phyloP scores from a whole-genome alignment of 1,140 invertebrate species.

The Thalassaphorura encarpata region DNA sequence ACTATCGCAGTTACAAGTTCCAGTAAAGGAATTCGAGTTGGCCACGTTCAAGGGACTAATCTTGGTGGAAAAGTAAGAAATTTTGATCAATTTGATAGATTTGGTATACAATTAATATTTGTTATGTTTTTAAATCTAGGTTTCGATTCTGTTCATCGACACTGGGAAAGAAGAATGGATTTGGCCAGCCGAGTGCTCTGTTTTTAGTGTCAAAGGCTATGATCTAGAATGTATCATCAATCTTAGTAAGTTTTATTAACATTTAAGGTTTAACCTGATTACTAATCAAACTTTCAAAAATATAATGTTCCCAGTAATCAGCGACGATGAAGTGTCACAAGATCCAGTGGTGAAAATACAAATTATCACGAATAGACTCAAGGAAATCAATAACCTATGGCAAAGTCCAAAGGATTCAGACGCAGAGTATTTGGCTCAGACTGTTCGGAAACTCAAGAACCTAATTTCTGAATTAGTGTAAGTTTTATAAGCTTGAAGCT shows the following conservation, averaged over 20 bases:
- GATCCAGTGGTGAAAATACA: too few species aligned
- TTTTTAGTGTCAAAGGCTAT: background rate
- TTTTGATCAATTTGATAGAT: background rate
- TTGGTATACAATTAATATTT: background rate
- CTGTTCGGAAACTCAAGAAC: too few species aligned
- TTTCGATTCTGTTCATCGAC: background rate
- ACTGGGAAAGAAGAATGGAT: background rate
- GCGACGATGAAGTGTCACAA: too few species aligned
- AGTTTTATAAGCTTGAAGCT: too few species aligned
- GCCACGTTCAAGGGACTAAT: background rate
- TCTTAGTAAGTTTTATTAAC: background rate
- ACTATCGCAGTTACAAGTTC: background rate
- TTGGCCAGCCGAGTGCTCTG: constrained; percentile 1
- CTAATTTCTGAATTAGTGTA: too few species aligned
- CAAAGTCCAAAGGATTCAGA: too few species aligned
- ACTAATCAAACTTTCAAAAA: too few species aligned
- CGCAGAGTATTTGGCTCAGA: too few species aligned
- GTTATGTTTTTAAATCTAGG: background rate
- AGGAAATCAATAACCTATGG: too few species aligned
- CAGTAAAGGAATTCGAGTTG: background rate
- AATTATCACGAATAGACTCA: too few species aligned
- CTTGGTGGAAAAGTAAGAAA: background rate
- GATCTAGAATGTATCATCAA: constrained; percentile 3
- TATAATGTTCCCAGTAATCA: too few species aligned
- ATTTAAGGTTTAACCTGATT: too few species aligned